Percentiles rank a stretch among this genome's conserved stretches.
phyloP scores from a whole-genome alignment of 2,888 invertebrate species.

The Cremastinae sp. region DNA sequence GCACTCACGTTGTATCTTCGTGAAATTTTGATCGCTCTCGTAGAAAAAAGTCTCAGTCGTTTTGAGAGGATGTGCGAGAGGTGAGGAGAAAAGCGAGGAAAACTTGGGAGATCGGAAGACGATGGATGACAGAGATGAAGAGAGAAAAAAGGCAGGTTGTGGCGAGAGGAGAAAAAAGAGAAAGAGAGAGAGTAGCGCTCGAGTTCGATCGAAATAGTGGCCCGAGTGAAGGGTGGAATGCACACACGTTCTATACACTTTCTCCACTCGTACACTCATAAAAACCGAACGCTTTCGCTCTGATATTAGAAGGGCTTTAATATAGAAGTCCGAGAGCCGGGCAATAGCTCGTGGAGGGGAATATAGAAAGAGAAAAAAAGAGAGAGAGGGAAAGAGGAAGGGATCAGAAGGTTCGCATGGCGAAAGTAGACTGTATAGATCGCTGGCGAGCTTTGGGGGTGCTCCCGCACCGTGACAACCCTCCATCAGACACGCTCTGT shows the following conservation, averaged over 20 bases:
- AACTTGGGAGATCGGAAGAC: slow-evolving; percentile 31
- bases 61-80: slow-evolving; percentile 6
- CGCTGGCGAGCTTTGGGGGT: slow-evolving; percentile 66
- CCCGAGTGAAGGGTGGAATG: slow-evolving; percentile 38
- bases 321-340: slow-evolving; percentile 72
- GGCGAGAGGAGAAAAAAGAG: not conserved
- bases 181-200: slow-evolving; percentile 28
- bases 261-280: slow-evolving; percentile 20
- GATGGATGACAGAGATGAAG: slow-evolving; percentile 12
- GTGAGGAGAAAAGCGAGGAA: not conserved
- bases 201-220: slow-evolving; percentile 48
- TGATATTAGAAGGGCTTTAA: slow-evolving; percentile 79
- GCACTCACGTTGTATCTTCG: not conserved
- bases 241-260: slow-evolving; percentile 32
- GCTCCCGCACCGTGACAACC: slow-evolving; percentile 78
- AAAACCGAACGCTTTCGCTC: slow-evolving; percentile 71
- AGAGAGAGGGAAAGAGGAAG: slow-evolving; percentile 6
- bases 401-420: slow-evolving; percentile 46
- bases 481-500: slow-evolving; percentile 80
- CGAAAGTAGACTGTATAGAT: slow-evolving; percentile 40
- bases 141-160: too few relatives aligned
- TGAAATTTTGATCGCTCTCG: not conserved
- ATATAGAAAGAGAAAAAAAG: slow-evolving; percentile 18
- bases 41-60: not conserved
- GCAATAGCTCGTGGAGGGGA: slow-evolving; percentile 39